Base-by-base conservation (phyloP, 1,140 invertebrate species). In the Diabrotica undecimpunctata region DNA sequence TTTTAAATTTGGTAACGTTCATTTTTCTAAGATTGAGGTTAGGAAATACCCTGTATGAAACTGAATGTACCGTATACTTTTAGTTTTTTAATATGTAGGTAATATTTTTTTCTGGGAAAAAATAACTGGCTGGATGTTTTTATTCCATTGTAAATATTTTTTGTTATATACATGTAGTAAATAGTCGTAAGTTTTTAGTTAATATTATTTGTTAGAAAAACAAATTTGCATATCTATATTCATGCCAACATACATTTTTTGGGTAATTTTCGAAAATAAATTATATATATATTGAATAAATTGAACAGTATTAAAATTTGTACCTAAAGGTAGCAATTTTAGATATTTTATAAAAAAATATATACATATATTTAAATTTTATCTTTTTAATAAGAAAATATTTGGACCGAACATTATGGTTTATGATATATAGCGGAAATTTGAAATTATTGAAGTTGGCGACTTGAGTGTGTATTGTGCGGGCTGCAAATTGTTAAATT, bases 241-340 rank as follows among this genome's bases (percentile, higher is more conserved):
- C 73, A 77, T 74, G 74, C 72, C 75, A 77, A 75, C 61, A 62
- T 46, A 46, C 41, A 62, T 36, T 39, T 35, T 61, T 61, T 61
- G 66, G 56, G 62, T 68, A 64, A 63, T 66, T 60, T 56, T 67
- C 41, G 60, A 67, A 13, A 39, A 64, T 10, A 67, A 70, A 69
- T 62, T 66, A 68, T 67, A 66, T 67, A 65, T 66, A 70, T 69
- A 66, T 70, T 64, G 61, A 72, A 70, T 62, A 74, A 75, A 70
- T 72, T 66, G 69, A 74, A 70, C 76, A 78, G 76, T 78, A 78
- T 77, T 78, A 78, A 75, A 75, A 78, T 76, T 77, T 75, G 77
- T 78, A 78, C 75, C 77, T 78, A 77, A 75, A 72, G 73, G 77
- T 78, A 78, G 77, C 68, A 71, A 64, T 54, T 75, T 76, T 75